Evolutionary conservation across 2,888 invertebrate species (phyloP), one percentile per base, ranked within the genome.

Genomic region (Euproctis similis): DNA sequence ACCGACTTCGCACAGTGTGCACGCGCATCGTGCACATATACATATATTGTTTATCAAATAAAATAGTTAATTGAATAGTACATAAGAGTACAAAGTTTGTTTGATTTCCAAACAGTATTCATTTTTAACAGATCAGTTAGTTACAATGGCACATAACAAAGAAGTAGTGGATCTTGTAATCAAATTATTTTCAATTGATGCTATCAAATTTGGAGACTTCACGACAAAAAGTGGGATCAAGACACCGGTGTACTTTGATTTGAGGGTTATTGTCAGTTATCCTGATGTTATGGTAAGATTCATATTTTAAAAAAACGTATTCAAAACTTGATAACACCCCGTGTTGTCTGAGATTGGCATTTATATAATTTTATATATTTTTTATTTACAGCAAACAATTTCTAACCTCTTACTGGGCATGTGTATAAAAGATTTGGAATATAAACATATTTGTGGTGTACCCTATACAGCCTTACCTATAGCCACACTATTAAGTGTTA

Each of bases 391-490:
- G 82, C 70, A 73, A 34, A 42, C 66, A 11, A 75, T 80, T 57
- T 65, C 78, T 11, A 46, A 54, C 8, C 44, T 81, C 8, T 36
- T 77, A 2, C 51, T 59, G 28, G 86, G 88, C 9, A 76, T 87
- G 35, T 77, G 87, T 1, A 71, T 87, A 9, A 70, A 86, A 32
- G 63, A 85, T 19, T 63, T 78, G 12, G 57, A 74, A 12, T 85
- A 85, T 40, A 88, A 92, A 47, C 89, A 92, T 46, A 76, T 98
- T 8, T 98, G 98, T 71, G 98, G 98, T 2, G 97, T 98, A 0
- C 98, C 99, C 0, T 99, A 98, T 53, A 98, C 98, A 2, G 98
- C 98, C 1, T 76, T 99, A 28, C 98, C 98, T 0, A 88, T 99
- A 31, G 97, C 98, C 1, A 96, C 97, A 1, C 85, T 95, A 21